A percentile compares a stretch with the other conserved stretches of the same genome.
Evolutionary conservation across 2,888 invertebrate species (phyloP).

Genomic region (Tenthredo distinguenda): DNA sequence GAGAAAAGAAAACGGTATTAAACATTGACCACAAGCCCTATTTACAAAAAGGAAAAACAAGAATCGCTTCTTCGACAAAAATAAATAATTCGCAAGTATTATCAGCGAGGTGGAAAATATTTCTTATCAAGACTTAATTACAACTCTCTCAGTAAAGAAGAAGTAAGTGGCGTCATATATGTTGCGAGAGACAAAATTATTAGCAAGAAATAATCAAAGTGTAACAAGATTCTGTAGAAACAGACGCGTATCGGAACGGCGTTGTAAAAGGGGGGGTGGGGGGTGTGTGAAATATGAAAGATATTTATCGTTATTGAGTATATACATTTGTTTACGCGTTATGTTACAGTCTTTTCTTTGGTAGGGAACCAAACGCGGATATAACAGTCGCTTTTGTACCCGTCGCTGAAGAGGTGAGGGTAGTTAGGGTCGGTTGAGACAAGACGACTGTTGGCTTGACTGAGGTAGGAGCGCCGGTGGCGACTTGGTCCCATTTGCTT

Average conservation of each 20-base stretch:
- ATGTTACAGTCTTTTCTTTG: constrained; percentile 84
- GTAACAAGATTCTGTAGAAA: background rate
- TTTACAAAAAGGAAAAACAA: constrained; percentile 32
- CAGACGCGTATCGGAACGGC: constrained; percentile 28
- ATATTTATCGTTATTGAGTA: constrained; percentile 55
- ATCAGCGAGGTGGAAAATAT: background rate
- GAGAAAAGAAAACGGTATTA: background rate
- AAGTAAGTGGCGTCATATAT: background rate
- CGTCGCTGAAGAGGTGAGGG: constrained; percentile 89
- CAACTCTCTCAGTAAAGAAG: background rate
- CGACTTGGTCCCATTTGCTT: constrained; percentile 96
- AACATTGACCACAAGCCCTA: background rate
- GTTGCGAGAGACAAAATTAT: background rate
- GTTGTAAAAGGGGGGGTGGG: background rate
- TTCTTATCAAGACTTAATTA: background rate
- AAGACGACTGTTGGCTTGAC: constrained; percentile 86
- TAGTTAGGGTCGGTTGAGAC: constrained; percentile 86
- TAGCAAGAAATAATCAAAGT: background rate
- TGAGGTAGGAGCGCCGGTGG: constrained; percentile 81
- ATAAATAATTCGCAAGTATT: constrained; percentile 11
- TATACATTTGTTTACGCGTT: constrained; percentile 65
- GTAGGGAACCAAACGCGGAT: constrained; percentile 94
- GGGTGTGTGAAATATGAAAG: constrained; percentile 32
- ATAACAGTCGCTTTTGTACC: constrained; percentile 96
- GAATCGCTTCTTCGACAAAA: background rate